Percentiles rank a stretch among this genome's conserved stretches.
These are phyloP conservation scores for Leptinotarsa haldemani DNA, from an alignment of 2,888 invertebrate species.

Conservation along the genomic window DNA sequence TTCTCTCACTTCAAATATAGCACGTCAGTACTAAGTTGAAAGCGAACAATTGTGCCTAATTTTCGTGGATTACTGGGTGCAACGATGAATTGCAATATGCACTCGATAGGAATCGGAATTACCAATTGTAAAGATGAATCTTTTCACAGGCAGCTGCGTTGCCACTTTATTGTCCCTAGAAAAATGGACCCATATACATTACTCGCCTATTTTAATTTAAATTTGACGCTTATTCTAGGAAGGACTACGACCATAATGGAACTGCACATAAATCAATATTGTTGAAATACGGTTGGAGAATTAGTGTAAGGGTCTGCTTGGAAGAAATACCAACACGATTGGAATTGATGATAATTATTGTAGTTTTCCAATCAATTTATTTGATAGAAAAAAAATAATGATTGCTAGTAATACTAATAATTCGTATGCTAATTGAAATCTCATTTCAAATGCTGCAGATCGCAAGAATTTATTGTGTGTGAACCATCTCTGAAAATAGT, in stretches of 20 bases:
- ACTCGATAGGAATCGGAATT: background rate
- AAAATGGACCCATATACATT: background rate
- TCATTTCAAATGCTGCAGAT: too few species aligned
- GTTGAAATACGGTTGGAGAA: background rate
- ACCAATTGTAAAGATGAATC: background rate
- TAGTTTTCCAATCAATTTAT: too few species aligned
- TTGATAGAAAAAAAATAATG: too few species aligned
- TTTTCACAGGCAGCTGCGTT: slow-evolving; percentile 11
- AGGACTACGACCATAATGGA: background rate
- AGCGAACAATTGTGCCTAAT: background rate
- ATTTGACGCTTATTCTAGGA: background rate
- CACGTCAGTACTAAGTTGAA: too few species aligned
- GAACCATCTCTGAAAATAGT: too few species aligned
- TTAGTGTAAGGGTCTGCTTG: background rate
- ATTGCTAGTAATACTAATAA: too few species aligned
- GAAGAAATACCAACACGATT: background rate
- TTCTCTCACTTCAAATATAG: too few species aligned
- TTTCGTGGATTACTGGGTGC: background rate
- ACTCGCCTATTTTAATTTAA: slow-evolving; percentile 2
- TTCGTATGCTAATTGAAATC: too few species aligned
- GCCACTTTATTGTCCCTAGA: background rate
- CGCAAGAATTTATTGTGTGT: too few species aligned
- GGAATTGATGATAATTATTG: too few species aligned
- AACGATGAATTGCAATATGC: background rate
- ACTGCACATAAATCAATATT: background rate